Percentiles rank a stretch among this genome's conserved stretches.
Conservation (phyloP, 2,113 vertebrate genomes). For the Peromyscus polionotus region DNA sequence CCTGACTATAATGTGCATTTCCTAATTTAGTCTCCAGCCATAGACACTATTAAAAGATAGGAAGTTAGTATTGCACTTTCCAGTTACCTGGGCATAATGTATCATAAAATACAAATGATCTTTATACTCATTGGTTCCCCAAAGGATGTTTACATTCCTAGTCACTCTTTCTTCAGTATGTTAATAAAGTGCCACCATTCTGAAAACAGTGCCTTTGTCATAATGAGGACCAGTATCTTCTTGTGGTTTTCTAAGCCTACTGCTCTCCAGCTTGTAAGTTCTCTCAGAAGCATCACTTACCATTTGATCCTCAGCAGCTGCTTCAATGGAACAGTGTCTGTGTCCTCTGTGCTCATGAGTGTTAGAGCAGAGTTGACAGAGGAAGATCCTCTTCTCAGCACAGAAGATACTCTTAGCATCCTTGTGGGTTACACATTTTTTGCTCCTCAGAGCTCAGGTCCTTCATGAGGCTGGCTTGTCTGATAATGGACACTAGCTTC, state of each 20-base stretch:
- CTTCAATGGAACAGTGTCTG: not conserved
- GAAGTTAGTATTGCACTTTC: not conserved
- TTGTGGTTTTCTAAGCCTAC: no score
- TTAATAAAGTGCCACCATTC: not conserved
- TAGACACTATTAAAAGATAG: not conserved
- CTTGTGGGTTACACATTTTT: not conserved
- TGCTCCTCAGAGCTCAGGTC: not conserved
- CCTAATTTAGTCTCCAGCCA: not conserved
- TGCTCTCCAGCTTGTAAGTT: not conserved
- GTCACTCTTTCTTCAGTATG: not conserved
- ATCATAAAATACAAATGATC: not conserved
- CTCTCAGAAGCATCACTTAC: not conserved
- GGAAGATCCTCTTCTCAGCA: not conserved
- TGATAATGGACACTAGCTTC: not conserved
- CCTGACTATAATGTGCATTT: not conserved
- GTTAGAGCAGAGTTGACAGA: not conserved
- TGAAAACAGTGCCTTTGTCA: no score
- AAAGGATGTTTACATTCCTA: not conserved
- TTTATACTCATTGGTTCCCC: not conserved
- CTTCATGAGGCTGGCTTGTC: not conserved
- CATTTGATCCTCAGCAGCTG: not conserved
- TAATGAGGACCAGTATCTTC: no score
- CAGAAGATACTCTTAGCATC: not conserved
- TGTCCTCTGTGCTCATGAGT: not conserved
- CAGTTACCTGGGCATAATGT: not conserved